These are phyloP conservation scores for Hippoglossus hippoglossus DNA, from an alignment of 2,797 vertebrate species.

Conservation along the genomic window DNA sequence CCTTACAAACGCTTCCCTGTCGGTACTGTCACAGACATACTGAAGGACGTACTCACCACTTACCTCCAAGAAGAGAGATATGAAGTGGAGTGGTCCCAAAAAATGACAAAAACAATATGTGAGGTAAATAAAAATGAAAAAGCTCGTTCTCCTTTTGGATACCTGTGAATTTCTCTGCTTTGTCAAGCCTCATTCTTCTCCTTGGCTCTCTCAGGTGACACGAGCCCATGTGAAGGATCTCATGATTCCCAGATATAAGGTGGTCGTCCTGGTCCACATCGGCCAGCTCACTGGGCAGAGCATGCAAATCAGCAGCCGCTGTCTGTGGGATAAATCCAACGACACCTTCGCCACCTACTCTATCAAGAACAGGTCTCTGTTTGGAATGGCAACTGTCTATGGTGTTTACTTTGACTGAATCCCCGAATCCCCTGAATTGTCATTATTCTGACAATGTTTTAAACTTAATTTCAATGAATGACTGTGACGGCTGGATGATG, in stretches of 20 bases:
- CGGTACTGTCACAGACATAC: slow-evolving; percentile 82
- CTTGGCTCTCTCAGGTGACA: slow-evolving; percentile 82
- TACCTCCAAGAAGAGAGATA: slow-evolving; percentile 88
- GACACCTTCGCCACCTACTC: slow-evolving; percentile 86
- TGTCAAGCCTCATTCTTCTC: neutral
- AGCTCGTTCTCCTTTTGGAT: neutral
- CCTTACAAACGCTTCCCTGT: slow-evolving; percentile 84
- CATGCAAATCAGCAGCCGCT: slow-evolving; percentile 89
- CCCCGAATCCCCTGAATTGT: too few species aligned
- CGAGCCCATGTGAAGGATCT: slow-evolving; percentile 90
- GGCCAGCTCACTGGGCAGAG: slow-evolving; percentile 88
- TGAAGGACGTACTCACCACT: slow-evolving; percentile 88
- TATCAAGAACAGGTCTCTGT: slow-evolving; percentile 91
- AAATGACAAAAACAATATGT: slow-evolving; percentile 89
- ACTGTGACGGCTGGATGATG: slow-evolving; percentile 4
- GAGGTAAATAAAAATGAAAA: slow-evolving; percentile 81
- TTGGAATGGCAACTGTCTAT: slow-evolving; percentile 89
- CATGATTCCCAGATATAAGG: slow-evolving; percentile 89
- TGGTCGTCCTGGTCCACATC: slow-evolving; percentile 87
- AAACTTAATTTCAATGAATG: slow-evolving; percentile 19
- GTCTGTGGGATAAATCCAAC: slow-evolving; percentile 88
- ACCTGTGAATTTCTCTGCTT: neutral
- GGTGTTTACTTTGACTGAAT: slow-evolving; percentile 89
- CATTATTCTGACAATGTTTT: slow-evolving; percentile 14
- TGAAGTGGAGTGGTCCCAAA: slow-evolving; percentile 87